phyloP scores from a whole-genome alignment of 64 coral and sea anemone genomes.

The Dendronephthya gigantea region DNA sequence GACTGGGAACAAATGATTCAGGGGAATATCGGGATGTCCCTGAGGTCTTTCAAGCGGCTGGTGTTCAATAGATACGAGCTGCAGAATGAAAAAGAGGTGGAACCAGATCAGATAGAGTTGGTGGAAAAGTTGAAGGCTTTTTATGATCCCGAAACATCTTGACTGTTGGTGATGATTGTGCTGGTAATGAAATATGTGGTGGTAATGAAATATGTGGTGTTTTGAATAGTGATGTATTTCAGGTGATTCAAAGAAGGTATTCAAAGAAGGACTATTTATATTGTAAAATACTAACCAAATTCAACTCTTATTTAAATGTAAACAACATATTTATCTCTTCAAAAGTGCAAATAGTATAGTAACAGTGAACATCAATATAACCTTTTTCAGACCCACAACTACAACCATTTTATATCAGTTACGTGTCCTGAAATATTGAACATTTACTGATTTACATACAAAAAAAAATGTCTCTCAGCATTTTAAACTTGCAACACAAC shows the following conservation, averaged over 20 bases:
- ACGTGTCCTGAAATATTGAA: too few relatives aligned
- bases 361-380: too few relatives aligned
- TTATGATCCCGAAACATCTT: conserved; percentile 38
- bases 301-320: neutral
- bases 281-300: neutral
- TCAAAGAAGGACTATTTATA: neutral
- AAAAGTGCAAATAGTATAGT: neutral
- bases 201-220: too few relatives aligned
- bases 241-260: too few relatives aligned
- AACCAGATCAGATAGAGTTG: conserved; percentile 54
- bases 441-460: too few relatives aligned
- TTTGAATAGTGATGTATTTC: too few relatives aligned
- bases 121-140: conserved; percentile 60
- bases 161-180: neutral
- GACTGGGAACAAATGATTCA: conserved; percentile 65
- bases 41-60: conserved; percentile 43
- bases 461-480: neutral
- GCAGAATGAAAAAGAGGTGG: conserved; percentile 55
- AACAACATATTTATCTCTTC: neutral
- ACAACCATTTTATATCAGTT: too few relatives aligned
- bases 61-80: conserved; percentile 77
- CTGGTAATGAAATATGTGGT: too few relatives aligned
- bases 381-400: too few relatives aligned
- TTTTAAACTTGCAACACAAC: too few relatives aligned
- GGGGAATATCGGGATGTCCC: conserved; percentile 42